Evolutionary conservation across 2,113 vertebrate genomes (phyloP).

Genomic region (Theristicus caerulescens): DNA sequence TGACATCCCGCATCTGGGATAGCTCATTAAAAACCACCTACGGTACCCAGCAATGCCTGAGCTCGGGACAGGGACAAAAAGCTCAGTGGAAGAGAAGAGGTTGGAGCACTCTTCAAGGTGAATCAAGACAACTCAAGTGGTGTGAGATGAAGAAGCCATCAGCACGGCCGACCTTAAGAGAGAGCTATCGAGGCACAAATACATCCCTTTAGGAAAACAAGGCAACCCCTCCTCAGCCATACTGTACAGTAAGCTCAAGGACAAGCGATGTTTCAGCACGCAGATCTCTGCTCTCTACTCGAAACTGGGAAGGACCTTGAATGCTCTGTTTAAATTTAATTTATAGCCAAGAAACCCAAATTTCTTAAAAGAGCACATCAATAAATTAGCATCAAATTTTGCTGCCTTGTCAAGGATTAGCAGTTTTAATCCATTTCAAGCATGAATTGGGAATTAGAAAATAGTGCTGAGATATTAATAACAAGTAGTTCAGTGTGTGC

Average conservation of each 20-base stretch:
- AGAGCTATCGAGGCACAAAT: neutral
- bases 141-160: neutral
- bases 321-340: constrained; percentile 23
- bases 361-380: constrained; percentile 30
- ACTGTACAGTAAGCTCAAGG: neutral
- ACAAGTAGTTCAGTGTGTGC: constrained; percentile 3
- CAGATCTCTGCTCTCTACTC: neutral
- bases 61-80: neutral
- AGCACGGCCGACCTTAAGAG: neutral
- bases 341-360: neutral
- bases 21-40: neutral
- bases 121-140: neutral
- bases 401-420: constrained; percentile 49
- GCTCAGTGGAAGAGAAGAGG: neutral
- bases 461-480: constrained; percentile 56
- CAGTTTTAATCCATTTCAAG: constrained; percentile 38
- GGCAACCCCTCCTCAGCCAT: neutral
- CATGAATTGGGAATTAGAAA: constrained; percentile 46
- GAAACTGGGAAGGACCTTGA: neutral
- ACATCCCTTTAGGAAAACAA: neutral
- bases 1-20: neutral
- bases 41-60: fast-evolving
- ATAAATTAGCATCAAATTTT: constrained; percentile 41
- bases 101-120: neutral
- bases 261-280: neutral